Evolutionary conservation across 1,140 invertebrate genomes (phyloP), one percentile per base, ranked within the genome.

Genomic region (Pseudomyrmex concolor): DNA sequence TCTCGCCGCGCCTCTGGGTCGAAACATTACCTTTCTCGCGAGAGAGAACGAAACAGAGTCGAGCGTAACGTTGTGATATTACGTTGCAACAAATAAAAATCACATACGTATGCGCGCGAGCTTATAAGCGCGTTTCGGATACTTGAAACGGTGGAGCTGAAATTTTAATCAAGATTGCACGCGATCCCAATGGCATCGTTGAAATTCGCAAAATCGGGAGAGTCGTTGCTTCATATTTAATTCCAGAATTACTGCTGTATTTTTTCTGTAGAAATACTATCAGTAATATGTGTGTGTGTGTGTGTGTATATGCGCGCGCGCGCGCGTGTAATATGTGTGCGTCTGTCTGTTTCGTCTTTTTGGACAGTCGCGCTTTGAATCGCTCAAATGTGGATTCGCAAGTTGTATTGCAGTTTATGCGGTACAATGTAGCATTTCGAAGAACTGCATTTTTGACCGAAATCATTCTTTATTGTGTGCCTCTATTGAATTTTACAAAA

Each of bases 71-170:
- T 25, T 48, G 76, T 78, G 64, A 78, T 78, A 57, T 34, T 78
- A 78, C 54, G 34, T 78, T 78, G 2, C 34, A 70, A 13, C 64
- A 51, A 70, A 78, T 78, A 78, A 78, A 78, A 78, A 78, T 78
- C 51, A 68, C 54, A 51, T 17, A 25, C 19, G 64, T 68, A 25
- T 43, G 10, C 19, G 15, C 64, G 15, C 64, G 43, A 67, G 34
- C 51, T 70, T 34, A 34, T 34, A 68, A 78, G 64, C 54, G 54
- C 34, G 51, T 57, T 68, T 78, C 54, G 43, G 15, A 57, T 54
- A 34, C 13, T 43, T 19, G 74, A 45, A 67, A 55, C 50, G 3
- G 48, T 10, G 17, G 45, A 55, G 43, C 15, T 71, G 54, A 70
- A 70, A 80, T 71, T 48, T 71, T 80, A 17, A 80, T 60, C 43